Percentiles rank a stretch among this genome's conserved stretches.
These are phyloP conservation scores for Acanthosepion pharaonis DNA, from an alignment of 2,888 invertebrate species.

Conservation along the genomic window DNA sequence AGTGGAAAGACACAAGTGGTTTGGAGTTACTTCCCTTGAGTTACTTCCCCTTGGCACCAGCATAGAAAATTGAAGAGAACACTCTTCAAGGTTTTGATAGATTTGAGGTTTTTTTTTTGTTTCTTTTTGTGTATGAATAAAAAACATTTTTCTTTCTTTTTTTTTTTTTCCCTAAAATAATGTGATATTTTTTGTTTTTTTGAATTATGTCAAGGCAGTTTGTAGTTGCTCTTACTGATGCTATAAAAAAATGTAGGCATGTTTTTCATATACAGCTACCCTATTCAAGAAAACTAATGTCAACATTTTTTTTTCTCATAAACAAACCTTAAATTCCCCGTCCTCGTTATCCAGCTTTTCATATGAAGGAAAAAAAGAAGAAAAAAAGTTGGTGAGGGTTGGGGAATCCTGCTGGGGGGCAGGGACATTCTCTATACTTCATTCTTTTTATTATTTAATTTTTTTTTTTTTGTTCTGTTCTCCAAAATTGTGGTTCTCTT, in stretches of 20 bases:
- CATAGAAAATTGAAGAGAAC: background rate
- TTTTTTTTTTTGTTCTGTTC: background rate
- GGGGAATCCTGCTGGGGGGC: background rate
- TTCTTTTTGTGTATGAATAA: background rate
- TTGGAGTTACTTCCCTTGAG: slow-evolving; percentile 21
- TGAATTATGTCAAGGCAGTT: background rate
- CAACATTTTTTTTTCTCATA: background rate
- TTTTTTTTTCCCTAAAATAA: background rate
- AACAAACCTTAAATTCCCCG: background rate
- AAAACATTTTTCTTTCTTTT: background rate
- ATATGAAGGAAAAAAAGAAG: background rate
- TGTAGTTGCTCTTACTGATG: background rate
- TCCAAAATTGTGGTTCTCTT: background rate
- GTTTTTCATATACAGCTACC: background rate
- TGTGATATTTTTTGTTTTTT: background rate
- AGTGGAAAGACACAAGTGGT: slow-evolving; percentile 13
- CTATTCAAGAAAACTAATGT: background rate
- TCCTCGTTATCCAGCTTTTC: background rate
- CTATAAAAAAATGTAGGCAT: background rate
- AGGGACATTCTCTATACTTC: background rate
- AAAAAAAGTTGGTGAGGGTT: background rate
- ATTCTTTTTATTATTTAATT: background rate
- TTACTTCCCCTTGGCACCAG: slow-evolving; percentile 33
- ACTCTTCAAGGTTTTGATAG: background rate
- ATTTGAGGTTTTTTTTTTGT: background rate